phyloP scores from a whole-genome alignment of 1,140 invertebrate genomes.

The Anastrepha ludens region DNA sequence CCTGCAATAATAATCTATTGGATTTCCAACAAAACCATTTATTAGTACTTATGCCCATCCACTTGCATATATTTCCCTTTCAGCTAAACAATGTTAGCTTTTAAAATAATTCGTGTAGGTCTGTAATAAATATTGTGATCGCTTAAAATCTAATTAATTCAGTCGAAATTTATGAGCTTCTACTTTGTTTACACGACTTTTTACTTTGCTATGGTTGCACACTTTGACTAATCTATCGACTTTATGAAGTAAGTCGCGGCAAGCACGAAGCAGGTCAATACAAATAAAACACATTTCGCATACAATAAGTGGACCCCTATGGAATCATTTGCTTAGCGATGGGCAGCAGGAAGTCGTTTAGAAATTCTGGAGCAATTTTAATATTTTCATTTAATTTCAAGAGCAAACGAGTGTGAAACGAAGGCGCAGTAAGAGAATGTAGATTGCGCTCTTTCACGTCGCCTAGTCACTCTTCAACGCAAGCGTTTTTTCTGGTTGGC shows the following conservation, averaged over 20 bases:
- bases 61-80: not conserved
- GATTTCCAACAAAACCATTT: not conserved
- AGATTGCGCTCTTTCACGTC: not conserved
- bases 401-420: not conserved
- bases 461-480: not conserved
- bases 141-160: constrained; percentile 28
- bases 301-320: no score
- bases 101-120: constrained; percentile 1
- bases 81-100: not conserved
- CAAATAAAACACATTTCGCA: not conserved
- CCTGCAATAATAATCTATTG: no score
- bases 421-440: no score
- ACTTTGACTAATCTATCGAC: constrained; percentile 7
- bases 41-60: not conserved
- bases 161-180: not conserved
- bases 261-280: not conserved
- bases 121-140: not conserved
- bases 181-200: constrained; percentile 39
- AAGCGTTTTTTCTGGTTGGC: not conserved
- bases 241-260: not conserved
- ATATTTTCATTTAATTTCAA: not conserved
- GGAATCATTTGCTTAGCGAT: not conserved
- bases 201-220: constrained; percentile 8
- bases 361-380: not conserved
- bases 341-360: not conserved